Percentiles rank a stretch among this genome's conserved stretches.
Evolutionary conservation across 2,113 vertebrate species (phyloP).

Genomic region (Prinia subflava): DNA sequence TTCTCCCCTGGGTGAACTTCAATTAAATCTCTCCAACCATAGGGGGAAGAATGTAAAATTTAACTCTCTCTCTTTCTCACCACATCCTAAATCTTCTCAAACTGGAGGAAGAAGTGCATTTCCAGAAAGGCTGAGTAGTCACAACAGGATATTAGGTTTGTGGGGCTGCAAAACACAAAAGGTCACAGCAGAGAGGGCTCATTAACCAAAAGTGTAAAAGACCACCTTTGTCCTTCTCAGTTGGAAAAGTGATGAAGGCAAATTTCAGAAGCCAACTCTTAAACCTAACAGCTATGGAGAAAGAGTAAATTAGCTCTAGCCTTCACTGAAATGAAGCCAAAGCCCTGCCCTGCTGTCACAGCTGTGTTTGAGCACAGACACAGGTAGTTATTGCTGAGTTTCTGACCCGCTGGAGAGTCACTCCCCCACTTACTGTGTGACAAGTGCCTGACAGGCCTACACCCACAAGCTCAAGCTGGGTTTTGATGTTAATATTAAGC

Average conservation of each 20-base stretch:
- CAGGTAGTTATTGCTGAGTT: background rate
- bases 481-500: background rate
- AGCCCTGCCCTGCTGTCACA: background rate
- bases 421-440: background rate
- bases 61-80: background rate
- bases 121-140: conserved; percentile 14
- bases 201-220: conserved; percentile 22
- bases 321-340: background rate
- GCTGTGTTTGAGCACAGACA: background rate
- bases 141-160: conserved; percentile 14
- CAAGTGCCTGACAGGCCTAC: background rate
- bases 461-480: background rate
- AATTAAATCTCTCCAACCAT: conserved; percentile 16
- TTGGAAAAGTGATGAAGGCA: background rate
- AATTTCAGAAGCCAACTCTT: background rate
- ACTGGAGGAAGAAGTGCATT: conserved; percentile 6
- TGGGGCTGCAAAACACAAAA: conserved; percentile 12
- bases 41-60: background rate
- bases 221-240: background rate
- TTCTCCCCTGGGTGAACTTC: conserved; percentile 28
- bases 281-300: background rate
- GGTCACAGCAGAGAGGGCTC: background rate
- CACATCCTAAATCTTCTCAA: conserved; percentile 38
- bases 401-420: background rate
- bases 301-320: background rate